phyloP scores from a whole-genome alignment of 2,888 invertebrate species.

The Melinaea menophilus region DNA sequence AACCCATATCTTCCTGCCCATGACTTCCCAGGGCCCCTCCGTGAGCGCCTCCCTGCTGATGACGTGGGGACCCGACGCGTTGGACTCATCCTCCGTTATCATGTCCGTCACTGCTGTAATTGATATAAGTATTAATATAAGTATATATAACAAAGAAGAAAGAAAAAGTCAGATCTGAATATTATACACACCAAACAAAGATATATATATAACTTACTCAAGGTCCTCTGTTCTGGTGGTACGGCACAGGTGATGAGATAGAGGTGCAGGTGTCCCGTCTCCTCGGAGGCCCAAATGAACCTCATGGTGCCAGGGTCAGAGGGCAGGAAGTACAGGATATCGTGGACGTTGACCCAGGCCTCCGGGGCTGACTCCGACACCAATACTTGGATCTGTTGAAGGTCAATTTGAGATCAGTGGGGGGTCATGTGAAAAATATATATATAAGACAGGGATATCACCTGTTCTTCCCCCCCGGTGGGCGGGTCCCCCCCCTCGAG shows the following conservation, averaged over 20 bases:
- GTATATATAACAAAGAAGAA: too few relatives aligned
- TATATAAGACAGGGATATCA: neutral
- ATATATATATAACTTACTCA: conserved; percentile 40
- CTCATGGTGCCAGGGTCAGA: conserved; percentile 65
- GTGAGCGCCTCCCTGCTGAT: conserved; percentile 87
- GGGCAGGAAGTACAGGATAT: conserved; percentile 90
- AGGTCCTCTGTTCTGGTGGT: conserved; percentile 30
- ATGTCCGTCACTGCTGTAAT: conserved; percentile 60
- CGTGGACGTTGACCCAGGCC: conserved; percentile 97
- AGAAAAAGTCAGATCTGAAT: too few relatives aligned
- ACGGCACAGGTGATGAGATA: conserved; percentile 86
- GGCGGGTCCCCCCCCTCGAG: conserved; percentile 9
- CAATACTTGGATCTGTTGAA: conserved; percentile 51
- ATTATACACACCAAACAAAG: too few relatives aligned
- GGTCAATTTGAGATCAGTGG: too few relatives aligned
- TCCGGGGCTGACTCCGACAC: conserved; percentile 76
- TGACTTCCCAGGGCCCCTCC: conserved; percentile 95
- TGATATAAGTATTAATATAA: neutral
- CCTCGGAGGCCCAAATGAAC: conserved; percentile 96
- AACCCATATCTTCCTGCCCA: conserved; percentile 90
- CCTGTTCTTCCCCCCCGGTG: conserved; percentile 8
- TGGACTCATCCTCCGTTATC: conserved; percentile 62
- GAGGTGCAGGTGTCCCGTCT: conserved; percentile 92
- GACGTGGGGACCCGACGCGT: conserved; percentile 77
- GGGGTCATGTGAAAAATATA: too few relatives aligned